Evolutionary conservation across 30 jellyfish, hydroid and myxozoan genomes (phyloP).

Genomic region (Pseudorhiza aurosa): DNA sequence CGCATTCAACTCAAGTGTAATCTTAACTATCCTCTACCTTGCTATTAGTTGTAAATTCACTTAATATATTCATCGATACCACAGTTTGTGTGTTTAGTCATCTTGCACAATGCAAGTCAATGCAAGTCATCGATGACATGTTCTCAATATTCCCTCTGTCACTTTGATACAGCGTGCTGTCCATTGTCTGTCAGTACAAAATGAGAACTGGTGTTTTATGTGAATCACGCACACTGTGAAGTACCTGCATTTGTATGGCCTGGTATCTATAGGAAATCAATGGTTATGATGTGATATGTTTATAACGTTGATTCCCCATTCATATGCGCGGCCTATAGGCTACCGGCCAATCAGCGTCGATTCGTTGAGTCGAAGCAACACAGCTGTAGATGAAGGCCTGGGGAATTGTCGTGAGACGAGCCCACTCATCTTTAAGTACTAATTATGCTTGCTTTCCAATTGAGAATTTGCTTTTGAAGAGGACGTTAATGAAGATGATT

Average conservation of each 20-base stretch:
- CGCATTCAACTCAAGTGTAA: too few species aligned
- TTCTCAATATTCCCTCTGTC: too few species aligned
- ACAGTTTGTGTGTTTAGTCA: too few species aligned
- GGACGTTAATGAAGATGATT: neutral
- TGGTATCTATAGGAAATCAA: conserved; percentile 62
- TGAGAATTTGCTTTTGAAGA: neutral
- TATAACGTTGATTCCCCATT: conserved; percentile 45
- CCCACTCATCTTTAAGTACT: conserved; percentile 9
- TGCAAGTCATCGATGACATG: too few species aligned
- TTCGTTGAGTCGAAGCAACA: conserved; percentile 52
- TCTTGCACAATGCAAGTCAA: too few species aligned
- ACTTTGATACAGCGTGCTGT: neutral
- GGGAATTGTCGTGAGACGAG: neutral
- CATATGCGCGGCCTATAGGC: conserved; percentile 29
- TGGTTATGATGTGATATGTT: conserved; percentile 79
- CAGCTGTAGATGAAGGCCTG: conserved; percentile 52
- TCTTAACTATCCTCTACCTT: too few species aligned
- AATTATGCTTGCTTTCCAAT: neutral
- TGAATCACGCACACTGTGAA: conserved; percentile 22
- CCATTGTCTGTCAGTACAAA: conserved; percentile 30
- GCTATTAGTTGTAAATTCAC: too few species aligned
- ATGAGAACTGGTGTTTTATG: neutral
- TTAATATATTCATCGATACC: too few species aligned
- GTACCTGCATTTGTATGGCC: conserved; percentile 52
- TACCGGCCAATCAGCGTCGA: conserved; percentile 51